Evolutionary conservation across 1,140 invertebrate genomes (phyloP).

Genomic region (Eciton burchellii): DNA sequence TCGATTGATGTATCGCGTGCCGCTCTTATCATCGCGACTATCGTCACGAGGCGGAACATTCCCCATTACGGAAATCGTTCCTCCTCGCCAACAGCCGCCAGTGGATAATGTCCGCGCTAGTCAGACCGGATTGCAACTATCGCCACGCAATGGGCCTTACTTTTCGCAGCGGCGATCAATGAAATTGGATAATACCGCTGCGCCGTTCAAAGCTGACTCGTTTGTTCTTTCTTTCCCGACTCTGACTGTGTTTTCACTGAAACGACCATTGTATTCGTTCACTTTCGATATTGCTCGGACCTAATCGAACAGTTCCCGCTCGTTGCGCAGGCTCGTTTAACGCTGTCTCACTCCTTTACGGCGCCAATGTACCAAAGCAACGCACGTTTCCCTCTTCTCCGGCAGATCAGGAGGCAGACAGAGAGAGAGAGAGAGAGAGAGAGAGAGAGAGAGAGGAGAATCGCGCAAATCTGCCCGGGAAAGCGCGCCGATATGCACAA

Average conservation of each 20-base stretch:
- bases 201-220: constrained; percentile 12
- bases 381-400: background rate
- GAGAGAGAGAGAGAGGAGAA: background rate
- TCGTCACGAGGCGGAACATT: constrained; percentile 9
- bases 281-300: background rate
- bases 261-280: background rate
- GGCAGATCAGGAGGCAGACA: background rate
- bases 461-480: background rate
- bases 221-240: background rate
- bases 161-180: constrained; percentile 44
- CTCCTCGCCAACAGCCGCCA: background rate
- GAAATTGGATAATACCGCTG: constrained; percentile 65
- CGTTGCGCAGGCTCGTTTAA: background rate
- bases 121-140: background rate
- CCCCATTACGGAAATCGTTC: constrained; percentile 35
- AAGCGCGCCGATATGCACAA: background rate
- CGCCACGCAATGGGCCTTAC: constrained; percentile 38
- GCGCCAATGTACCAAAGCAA: background rate
- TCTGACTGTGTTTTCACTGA: constrained; percentile 2
- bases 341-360: background rate
- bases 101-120: background rate
- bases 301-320: constrained; percentile 1
- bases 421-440: background rate
- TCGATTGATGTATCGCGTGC: background rate
- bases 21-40: background rate